These are phyloP conservation scores for Frankliniella fusca DNA, from an alignment of 2,888 invertebrate genomes.

Conservation along the genomic window DNA sequence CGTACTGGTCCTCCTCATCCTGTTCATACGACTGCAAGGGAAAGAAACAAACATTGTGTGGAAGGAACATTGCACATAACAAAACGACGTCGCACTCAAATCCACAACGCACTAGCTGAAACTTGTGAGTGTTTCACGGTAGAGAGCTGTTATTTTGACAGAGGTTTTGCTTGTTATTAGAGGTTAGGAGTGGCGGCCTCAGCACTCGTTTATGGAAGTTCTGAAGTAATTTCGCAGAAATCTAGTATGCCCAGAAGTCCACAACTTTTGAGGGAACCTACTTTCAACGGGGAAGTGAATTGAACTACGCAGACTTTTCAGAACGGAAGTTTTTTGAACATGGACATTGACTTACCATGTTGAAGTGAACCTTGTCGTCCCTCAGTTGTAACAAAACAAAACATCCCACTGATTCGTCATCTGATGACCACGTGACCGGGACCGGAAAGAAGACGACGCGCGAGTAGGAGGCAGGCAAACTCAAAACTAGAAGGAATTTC, in stretches of 20 bases:
- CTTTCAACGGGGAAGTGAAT: no score
- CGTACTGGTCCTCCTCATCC: conserved; percentile 51
- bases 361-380: neutral
- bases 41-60: conserved; percentile 25
- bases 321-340: no score
- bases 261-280: no score
- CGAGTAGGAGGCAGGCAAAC: no score
- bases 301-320: no score
- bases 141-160: neutral
- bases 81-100: neutral
- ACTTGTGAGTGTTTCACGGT: no score
- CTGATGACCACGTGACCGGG: conserved; percentile 15
- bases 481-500: no score
- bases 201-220: no score
- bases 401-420: neutral
- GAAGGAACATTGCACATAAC: neutral
- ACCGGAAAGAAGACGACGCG: neutral
- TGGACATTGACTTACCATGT: neutral
- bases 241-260: no score
- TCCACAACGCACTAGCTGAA: no score
- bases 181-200: neutral
- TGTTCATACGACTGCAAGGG: conserved; percentile 44
- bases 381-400: conserved; percentile 22
- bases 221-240: no score
- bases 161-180: neutral